Evolutionary conservation across 2,888 invertebrate genomes (phyloP).

Genomic region (Pegoplata infirma): DNA sequence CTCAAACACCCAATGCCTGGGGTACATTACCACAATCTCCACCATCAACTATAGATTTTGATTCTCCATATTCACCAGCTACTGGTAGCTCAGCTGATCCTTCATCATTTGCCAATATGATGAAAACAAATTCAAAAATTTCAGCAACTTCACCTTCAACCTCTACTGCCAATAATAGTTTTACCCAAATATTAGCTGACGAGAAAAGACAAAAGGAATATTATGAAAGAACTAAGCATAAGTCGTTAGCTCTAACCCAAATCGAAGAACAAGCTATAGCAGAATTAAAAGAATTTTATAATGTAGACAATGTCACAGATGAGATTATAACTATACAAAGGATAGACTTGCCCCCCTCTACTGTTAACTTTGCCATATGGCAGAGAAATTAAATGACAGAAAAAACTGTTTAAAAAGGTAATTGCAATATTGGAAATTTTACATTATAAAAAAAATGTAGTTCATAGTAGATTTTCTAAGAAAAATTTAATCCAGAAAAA

Average conservation of each 20-base stretch:
- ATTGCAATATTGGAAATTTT: slow-evolving; percentile 6
- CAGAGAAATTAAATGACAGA: slow-evolving; percentile 66
- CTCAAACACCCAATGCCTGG: slow-evolving; percentile 72
- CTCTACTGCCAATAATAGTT: slow-evolving; percentile 70
- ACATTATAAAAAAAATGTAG: slow-evolving; percentile 25
- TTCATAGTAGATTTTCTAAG: neutral
- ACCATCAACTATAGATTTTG: slow-evolving; percentile 36
- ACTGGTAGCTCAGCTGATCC: slow-evolving; percentile 71
- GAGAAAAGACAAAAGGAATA: slow-evolving; percentile 87
- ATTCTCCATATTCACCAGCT: slow-evolving; percentile 33
- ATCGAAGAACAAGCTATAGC: slow-evolving; percentile 93
- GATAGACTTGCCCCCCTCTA: slow-evolving; percentile 65
- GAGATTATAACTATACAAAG: slow-evolving; percentile 84
- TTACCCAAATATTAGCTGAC: slow-evolving; percentile 83
- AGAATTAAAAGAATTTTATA: slow-evolving; percentile 87
- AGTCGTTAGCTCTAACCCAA: slow-evolving; percentile 87
- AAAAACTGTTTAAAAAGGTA: slow-evolving; percentile 16
- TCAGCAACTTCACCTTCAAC: slow-evolving; percentile 36
- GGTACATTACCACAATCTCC: slow-evolving; percentile 64
- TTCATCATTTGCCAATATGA: slow-evolving; percentile 75
- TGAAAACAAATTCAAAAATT: slow-evolving; percentile 64
- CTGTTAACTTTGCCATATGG: slow-evolving; percentile 76
- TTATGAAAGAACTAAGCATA: slow-evolving; percentile 84
- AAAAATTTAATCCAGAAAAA: neutral
- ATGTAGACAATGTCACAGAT: slow-evolving; percentile 83